A percentile compares a stretch with the other conserved stretches of the same genome.
phyloP scores from a whole-genome alignment of 2,113 vertebrate genomes.

The Lamprologus lemairii region DNA sequence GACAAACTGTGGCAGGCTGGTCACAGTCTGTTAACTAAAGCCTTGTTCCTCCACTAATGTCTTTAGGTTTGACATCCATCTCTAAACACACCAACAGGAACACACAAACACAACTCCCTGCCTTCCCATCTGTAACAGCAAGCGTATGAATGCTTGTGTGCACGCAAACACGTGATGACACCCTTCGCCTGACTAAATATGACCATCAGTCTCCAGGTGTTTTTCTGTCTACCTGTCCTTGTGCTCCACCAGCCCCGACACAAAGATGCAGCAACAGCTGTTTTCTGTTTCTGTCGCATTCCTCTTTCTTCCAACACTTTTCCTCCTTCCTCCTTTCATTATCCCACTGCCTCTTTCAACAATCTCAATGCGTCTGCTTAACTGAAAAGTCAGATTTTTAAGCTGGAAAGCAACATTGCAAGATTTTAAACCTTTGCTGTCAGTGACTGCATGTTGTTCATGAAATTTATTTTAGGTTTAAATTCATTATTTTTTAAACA shows the following conservation, averaged over 20 bases:
- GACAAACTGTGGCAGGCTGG: slow-evolving; percentile 18
- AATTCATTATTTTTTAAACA: not conserved
- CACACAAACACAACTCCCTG: not conserved
- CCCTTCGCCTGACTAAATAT: not conserved
- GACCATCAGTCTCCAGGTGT: slow-evolving; percentile 26
- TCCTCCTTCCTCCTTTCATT: not conserved
- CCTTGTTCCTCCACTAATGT: slow-evolving; percentile 20
- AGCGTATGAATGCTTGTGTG: not conserved
- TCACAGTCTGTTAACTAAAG: slow-evolving; percentile 38
- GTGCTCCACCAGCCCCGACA: not conserved
- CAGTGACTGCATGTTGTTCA: not conserved
- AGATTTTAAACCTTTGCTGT: not conserved
- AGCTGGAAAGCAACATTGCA: not conserved
- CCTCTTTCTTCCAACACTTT: not conserved
- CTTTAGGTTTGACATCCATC: slow-evolving; percentile 25
- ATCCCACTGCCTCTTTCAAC: not conserved
- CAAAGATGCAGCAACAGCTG: slow-evolving; percentile 35
- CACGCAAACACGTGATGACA: not conserved
- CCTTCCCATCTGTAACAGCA: not conserved
- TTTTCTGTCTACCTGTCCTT: not conserved
- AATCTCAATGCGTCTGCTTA: not conserved
- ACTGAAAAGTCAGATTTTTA: not conserved
- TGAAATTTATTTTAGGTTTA: not conserved
- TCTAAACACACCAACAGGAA: not conserved
- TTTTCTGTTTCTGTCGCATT: slow-evolving; percentile 1